These are phyloP conservation scores for Proterorhinus semilunaris DNA, from an alignment of 2,113 vertebrate species.

Conservation along the genomic window DNA sequence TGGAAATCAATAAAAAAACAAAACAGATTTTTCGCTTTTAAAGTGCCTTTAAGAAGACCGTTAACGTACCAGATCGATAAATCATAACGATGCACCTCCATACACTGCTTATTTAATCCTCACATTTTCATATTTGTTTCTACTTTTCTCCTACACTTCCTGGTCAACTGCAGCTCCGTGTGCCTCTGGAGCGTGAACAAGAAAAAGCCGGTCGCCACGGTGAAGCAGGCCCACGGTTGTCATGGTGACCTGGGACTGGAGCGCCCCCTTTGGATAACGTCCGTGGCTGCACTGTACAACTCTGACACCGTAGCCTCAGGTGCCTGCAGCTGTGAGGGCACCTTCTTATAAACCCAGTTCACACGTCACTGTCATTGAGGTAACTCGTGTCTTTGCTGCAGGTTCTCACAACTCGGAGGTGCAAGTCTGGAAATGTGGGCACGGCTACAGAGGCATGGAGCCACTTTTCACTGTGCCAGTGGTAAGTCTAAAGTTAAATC, in stretches of 20 bases:
- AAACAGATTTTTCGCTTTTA: too few species aligned
- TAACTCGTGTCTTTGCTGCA: slow-evolving; percentile 46
- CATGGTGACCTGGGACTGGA: slow-evolving; percentile 78
- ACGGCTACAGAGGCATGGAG: slow-evolving; percentile 82
- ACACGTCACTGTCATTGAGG: not conserved
- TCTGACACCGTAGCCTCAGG: slow-evolving; percentile 89
- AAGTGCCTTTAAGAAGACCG: too few species aligned
- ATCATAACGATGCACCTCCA: too few species aligned
- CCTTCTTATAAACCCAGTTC: slow-evolving; percentile 18
- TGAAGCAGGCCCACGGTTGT: slow-evolving; percentile 83
- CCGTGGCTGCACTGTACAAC: slow-evolving; percentile 85
- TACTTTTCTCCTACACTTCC: not conserved
- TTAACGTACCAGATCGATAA: too few species aligned
- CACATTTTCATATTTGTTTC: slow-evolving; percentile 9
- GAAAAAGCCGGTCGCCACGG: slow-evolving; percentile 86
- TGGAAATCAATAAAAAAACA: too few species aligned
- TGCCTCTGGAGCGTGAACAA: slow-evolving; percentile 91
- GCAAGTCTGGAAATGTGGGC: slow-evolving; percentile 88
- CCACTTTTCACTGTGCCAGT: slow-evolving; percentile 84
- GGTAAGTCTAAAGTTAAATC: slow-evolving; percentile 69
- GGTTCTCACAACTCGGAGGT: slow-evolving; percentile 85
- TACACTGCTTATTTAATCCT: too few species aligned
- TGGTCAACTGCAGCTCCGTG: slow-evolving; percentile 76
- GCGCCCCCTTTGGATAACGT: slow-evolving; percentile 85
- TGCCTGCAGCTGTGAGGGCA: slow-evolving; percentile 72